Evolutionary conservation across 2,888 invertebrate species (phyloP).

Genomic region (Drosophila anomalata): DNA sequence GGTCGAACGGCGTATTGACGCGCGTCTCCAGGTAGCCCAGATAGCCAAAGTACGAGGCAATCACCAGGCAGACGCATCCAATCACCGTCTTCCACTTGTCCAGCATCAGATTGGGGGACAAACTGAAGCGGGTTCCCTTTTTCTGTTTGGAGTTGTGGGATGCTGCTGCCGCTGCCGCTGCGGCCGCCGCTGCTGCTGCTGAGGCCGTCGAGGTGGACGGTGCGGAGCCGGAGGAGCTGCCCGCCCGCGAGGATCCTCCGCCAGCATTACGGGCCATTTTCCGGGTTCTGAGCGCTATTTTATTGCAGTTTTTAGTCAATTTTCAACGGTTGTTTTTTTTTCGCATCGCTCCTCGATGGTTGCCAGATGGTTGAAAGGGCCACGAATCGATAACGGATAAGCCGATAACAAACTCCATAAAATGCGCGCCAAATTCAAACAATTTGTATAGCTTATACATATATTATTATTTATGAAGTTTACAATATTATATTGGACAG

Average conservation of each 20-base stretch:
- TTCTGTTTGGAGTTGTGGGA: conserved; percentile 34
- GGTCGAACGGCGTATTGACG: conserved; percentile 93
- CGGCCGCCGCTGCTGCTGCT: conserved; percentile 42
- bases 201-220: conserved; percentile 5
- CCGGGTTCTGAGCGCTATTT: conserved; percentile 6
- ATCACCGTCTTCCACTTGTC: conserved; percentile 87
- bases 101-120: conserved; percentile 73
- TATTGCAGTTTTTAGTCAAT: neutral
- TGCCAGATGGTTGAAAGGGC: conserved; percentile 8
- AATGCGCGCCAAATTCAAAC: neutral
- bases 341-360: conserved; percentile 1
- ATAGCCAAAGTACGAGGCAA: conserved; percentile 91
- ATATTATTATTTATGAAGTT: too few species aligned
- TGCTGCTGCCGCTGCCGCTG: conserved; percentile 44
- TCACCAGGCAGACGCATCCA: conserved; percentile 87
- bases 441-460: neutral
- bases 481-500: too few species aligned
- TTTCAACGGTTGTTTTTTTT: conserved; percentile 17
- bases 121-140: conserved; percentile 35
- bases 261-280: conserved; percentile 26
- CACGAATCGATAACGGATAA: conserved; percentile 3
- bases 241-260: conserved; percentile 37
- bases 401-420: neutral
- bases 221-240: conserved; percentile 34
- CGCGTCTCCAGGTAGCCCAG: conserved; percentile 94